A percentile compares a stretch with the other conserved stretches of the same genome.
These are phyloP conservation scores for Paralichthys olivaceus DNA, from an alignment of 2,113 vertebrate species.

Conservation along the genomic window DNA sequence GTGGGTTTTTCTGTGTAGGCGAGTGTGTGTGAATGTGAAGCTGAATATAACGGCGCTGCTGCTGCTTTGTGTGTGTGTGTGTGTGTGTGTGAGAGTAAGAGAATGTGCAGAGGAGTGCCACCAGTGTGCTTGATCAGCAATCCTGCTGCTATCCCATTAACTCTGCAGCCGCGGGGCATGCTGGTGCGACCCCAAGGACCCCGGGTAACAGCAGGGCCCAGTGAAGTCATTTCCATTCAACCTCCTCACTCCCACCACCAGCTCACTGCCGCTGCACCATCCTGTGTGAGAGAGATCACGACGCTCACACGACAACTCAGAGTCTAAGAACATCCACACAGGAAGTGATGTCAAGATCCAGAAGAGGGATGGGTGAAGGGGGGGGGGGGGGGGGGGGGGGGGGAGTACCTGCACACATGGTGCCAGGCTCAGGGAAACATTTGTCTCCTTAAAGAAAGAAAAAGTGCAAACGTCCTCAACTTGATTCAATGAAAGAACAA, in stretches of 20 bases:
- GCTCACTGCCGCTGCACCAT: conserved; percentile 29
- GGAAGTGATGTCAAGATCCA: neutral
- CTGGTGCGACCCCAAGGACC: conserved; percentile 66
- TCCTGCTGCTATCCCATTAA: conserved; percentile 75
- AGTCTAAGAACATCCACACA: neutral
- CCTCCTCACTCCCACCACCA: conserved; percentile 34
- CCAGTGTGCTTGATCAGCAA: conserved; percentile 73
- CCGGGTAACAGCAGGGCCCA: conserved; percentile 65
- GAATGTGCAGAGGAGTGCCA: conserved; percentile 39
- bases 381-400: no score
- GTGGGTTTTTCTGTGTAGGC: conserved; percentile 1
- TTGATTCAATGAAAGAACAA: no score
- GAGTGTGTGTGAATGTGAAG: conserved; percentile 28
- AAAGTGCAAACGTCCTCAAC: no score
- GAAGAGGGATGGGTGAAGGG: neutral
- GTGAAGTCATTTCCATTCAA: conserved; percentile 71
- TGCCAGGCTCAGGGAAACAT: no score
- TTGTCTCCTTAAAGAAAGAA: no score
- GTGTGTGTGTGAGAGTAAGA: conserved; percentile 21
- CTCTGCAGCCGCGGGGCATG: conserved; percentile 64
- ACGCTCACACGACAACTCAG: neutral
- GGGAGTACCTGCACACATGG: no score
- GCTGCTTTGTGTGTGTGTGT: conserved; percentile 11
- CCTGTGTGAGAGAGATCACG: conserved; percentile 4
- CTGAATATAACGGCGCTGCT: conserved; percentile 19